Conservation (phyloP, 2,797 vertebrate species). For the Podarcis siculus region DNA sequence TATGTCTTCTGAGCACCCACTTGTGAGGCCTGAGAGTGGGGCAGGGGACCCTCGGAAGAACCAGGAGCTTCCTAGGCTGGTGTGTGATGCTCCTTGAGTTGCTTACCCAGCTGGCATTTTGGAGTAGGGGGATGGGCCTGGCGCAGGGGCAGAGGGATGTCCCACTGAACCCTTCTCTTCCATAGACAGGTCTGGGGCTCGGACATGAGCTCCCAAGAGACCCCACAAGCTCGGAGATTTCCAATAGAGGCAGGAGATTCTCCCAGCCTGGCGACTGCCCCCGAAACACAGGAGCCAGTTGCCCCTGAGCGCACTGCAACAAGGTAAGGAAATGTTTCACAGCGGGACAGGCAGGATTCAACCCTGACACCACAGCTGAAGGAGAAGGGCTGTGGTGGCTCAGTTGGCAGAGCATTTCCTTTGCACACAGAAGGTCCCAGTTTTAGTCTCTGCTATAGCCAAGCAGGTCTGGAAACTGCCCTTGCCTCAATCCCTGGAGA, state of each 20-base stretch:
- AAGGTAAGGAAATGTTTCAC: slow-evolving; percentile 59
- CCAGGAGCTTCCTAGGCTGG: not conserved
- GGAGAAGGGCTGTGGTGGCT: no score
- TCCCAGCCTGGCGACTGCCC: slow-evolving; percentile 59
- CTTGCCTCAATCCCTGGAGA: no score
- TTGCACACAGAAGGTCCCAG: no score
- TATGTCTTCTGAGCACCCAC: no score
- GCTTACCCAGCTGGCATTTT: not conserved
- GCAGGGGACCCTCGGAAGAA: not conserved
- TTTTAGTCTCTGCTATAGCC: no score
- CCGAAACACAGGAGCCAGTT: slow-evolving; percentile 60
- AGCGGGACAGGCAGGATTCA: no score
- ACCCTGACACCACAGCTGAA: no score
- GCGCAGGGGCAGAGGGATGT: no score
- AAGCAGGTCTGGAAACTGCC: no score
- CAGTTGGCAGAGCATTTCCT: no score
- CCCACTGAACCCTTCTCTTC: not conserved
- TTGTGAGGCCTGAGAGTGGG: not conserved
- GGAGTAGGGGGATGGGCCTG: no score
- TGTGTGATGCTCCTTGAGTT: not conserved
- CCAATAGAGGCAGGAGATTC: slow-evolving; percentile 78
- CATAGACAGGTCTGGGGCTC: slow-evolving; percentile 41
- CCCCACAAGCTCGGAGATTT: slow-evolving; percentile 66
- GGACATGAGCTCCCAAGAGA: slow-evolving; percentile 74
- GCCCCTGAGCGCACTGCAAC: slow-evolving; percentile 57